These are phyloP conservation scores for Leucoraja ocellata DNA, from an alignment of 2,797 vertebrate genomes.

Conservation along the genomic window DNA sequence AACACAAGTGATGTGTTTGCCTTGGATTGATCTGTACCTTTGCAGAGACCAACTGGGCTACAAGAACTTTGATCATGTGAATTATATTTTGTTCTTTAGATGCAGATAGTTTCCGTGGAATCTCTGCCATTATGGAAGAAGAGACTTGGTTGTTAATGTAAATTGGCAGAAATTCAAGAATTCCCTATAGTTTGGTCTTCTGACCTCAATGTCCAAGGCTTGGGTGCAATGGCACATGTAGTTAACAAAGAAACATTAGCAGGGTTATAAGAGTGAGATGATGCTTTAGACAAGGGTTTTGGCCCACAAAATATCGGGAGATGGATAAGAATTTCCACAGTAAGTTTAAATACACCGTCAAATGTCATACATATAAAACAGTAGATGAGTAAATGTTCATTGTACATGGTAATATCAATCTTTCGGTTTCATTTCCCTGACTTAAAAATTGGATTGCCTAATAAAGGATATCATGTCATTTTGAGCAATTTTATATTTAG, in stretches of 20 bases:
- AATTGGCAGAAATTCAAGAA: neutral
- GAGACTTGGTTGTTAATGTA: neutral
- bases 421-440: neutral
- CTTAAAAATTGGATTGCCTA: neutral
- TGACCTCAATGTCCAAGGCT: neutral
- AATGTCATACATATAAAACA: neutral
- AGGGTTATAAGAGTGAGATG: neutral
- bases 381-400: neutral
- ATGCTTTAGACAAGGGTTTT: neutral
- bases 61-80: conserved; percentile 4
- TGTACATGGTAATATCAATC: neutral
- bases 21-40: neutral
- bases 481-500: neutral
- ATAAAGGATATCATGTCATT: neutral
- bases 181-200: neutral
- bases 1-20: neutral
- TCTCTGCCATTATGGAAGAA: neutral
- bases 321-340: neutral
- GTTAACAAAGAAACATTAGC: neutral
- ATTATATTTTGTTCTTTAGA: conserved; percentile 33
- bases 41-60: neutral
- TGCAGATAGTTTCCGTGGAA: conserved; percentile 11
- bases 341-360: neutral
- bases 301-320: neutral
- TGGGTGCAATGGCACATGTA: neutral